Evolutionary conservation across 2,113 vertebrate genomes (phyloP).

Genomic region (Pedionomus torquatus): DNA sequence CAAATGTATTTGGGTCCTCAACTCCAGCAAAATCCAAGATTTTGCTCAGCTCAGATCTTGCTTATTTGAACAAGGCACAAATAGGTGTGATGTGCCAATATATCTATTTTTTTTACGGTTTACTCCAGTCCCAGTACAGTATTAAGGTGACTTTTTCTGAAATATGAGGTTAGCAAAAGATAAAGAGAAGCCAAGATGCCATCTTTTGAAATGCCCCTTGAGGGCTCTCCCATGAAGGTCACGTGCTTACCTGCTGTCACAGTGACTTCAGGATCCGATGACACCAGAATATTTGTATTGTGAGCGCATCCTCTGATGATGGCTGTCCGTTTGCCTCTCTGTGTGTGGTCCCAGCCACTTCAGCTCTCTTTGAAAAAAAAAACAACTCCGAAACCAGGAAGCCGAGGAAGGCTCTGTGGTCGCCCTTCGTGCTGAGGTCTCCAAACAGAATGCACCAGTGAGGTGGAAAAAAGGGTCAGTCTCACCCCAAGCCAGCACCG

Average conservation of each 20-base stretch:
- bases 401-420: neutral
- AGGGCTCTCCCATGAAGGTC: neutral
- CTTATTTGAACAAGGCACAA: too few species aligned
- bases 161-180: neutral
- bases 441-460: neutral
- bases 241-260: accelerated
- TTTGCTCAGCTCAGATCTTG: too few species aligned
- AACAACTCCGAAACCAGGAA: neutral
- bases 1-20: neutral
- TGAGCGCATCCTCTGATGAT: neutral
- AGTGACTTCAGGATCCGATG: neutral
- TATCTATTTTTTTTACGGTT: neutral
- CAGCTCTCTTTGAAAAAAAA: neutral
- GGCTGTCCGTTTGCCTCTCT: neutral
- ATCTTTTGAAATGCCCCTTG: neutral
- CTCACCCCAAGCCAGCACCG: slow-evolving; percentile 5
- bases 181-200: neutral
- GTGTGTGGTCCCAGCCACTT: neutral
- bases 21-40: neutral
- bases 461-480: slow-evolving; percentile 1
- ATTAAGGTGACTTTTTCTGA: neutral
- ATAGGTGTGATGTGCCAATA: neutral
- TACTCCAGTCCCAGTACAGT: neutral
- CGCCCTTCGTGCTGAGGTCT: neutral
- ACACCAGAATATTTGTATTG: neutral